phyloP scores from a whole-genome alignment of 2,888 invertebrate genomes.

The Crematogaster levior region DNA sequence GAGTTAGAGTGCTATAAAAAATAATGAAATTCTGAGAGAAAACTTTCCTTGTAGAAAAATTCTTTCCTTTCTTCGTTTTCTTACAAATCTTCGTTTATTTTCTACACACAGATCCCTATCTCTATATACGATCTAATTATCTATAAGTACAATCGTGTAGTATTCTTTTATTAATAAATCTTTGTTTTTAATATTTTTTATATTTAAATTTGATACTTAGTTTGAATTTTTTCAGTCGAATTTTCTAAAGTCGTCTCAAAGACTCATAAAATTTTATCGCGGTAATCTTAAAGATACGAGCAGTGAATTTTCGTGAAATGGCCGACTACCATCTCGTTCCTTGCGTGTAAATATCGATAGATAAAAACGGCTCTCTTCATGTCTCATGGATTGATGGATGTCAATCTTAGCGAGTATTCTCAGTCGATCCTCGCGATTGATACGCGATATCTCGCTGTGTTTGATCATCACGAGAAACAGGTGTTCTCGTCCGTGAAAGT shows the following conservation, averaged over 20 bases:
- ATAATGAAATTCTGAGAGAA: background rate
- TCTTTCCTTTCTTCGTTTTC: background rate
- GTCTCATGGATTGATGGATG: conserved; percentile 15
- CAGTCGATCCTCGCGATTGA: conserved; percentile 48
- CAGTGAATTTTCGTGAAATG: background rate
- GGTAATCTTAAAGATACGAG: background rate
- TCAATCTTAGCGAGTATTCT: conserved; percentile 25
- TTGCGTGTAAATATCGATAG: background rate
- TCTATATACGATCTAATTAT: background rate
- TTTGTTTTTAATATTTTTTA: background rate
- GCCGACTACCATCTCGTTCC: background rate
- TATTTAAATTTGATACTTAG: background rate
- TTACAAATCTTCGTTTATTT: background rate
- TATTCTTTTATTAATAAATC: background rate
- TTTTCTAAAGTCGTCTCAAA: background rate
- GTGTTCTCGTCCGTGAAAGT: conserved; percentile 68
- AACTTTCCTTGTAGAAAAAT: background rate
- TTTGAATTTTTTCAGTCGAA: background rate
- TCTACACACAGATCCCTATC: background rate
- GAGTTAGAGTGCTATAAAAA: background rate
- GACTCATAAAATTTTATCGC: background rate
- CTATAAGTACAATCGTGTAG: background rate
- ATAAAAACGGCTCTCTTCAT: conserved; percentile 13
- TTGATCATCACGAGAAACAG: conserved; percentile 54
- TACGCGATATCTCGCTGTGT: conserved; percentile 13